Evolutionary conservation across 2,113 vertebrate genomes (phyloP).

Genomic region (Xyrauchen texanus): DNA sequence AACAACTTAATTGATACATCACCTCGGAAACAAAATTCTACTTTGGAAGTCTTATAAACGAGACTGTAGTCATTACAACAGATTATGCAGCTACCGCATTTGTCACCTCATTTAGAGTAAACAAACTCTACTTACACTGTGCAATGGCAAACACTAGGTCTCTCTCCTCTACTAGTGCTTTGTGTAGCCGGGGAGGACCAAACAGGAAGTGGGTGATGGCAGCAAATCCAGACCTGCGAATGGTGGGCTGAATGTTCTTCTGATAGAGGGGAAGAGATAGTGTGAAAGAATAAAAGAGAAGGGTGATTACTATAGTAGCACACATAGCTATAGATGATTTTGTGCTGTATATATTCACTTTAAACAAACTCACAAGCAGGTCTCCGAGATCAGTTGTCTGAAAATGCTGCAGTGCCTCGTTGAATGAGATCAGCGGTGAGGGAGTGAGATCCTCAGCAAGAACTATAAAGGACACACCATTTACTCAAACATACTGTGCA

Average conservation of each 20-base stretch:
- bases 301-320: background rate
- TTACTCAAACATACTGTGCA: no score
- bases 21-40: no score
- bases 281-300: background rate
- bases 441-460: slow-evolving; percentile 62
- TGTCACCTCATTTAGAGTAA: background rate
- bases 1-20: background rate
- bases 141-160: slow-evolving; percentile 90
- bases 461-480: slow-evolving; percentile 65
- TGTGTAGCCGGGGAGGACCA: slow-evolving; percentile 82
- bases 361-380: slow-evolving; percentile 66
- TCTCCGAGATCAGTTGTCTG: slow-evolving; percentile 85
- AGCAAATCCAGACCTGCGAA: slow-evolving; percentile 77
- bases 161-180: slow-evolving; percentile 84
- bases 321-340: background rate
- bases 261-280: slow-evolving; percentile 52
- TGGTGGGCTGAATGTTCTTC: slow-evolving; percentile 80
- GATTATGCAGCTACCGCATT: background rate
- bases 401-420: slow-evolving; percentile 91
- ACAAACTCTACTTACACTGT: slow-evolving; percentile 79
- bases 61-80: background rate
- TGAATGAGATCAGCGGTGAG: slow-evolving; percentile 83
- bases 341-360: background rate
- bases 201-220: slow-evolving; percentile 84
- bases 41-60: no score